Percentiles rank a stretch among this genome's conserved stretches.
These are phyloP conservation scores for Sceloporus undulatus DNA, from an alignment of 2,113 vertebrate species.

Conservation along the genomic window DNA sequence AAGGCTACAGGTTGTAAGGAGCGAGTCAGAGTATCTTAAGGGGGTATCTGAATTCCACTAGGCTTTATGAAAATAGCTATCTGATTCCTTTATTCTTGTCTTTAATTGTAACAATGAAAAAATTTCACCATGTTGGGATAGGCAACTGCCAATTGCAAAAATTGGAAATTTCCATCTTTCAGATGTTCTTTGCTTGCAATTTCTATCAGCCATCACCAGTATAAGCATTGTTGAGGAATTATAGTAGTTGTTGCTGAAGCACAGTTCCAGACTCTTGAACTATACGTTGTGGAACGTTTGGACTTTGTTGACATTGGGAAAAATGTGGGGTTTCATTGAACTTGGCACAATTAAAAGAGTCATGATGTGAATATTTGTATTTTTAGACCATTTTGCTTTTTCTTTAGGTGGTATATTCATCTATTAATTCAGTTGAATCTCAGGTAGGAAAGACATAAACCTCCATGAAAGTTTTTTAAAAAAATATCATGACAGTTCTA, in stretches of 20 bases:
- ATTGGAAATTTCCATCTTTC: too few species aligned
- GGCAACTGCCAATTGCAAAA: too few species aligned
- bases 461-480: conserved; percentile 39
- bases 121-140: background rate
- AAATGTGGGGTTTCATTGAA: fast-evolving
- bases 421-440: conserved; percentile 40
- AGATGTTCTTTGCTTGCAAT: too few species aligned
- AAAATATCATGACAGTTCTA: conserved; percentile 53
- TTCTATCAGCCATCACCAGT: too few species aligned
- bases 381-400: background rate
- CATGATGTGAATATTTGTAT: background rate
- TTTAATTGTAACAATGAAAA: background rate
- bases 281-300: too few species aligned
- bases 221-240: too few species aligned
- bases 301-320: background rate
- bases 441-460: conserved; percentile 31
- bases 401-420: background rate
- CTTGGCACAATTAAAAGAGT: background rate
- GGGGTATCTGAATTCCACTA: background rate
- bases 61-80: background rate
- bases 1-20: background rate
- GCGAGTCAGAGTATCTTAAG: background rate
- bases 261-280: too few species aligned
- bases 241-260: too few species aligned
- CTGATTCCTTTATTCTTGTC: background rate